phyloP scores from a whole-genome alignment of 2,113 vertebrate species.

The Rhinopomastus cyanomelas region DNA sequence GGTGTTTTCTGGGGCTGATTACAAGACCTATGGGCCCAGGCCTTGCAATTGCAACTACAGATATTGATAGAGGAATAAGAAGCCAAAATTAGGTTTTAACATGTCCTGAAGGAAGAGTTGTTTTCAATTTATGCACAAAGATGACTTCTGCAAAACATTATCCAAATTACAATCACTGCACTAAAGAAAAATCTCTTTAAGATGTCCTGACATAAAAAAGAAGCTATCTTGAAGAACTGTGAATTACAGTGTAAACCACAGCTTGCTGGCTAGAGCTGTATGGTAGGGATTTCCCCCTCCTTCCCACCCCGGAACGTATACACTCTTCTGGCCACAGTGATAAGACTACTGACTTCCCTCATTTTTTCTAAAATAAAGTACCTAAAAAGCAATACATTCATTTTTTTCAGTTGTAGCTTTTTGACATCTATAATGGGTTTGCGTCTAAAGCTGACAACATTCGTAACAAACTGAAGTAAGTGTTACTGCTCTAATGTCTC shows the following conservation, averaged over 20 bases:
- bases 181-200: slow-evolving; percentile 11
- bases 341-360: background rate
- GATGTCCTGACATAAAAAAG: background rate
- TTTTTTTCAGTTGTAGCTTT: slow-evolving; percentile 61
- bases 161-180: background rate
- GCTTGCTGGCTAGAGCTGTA: background rate
- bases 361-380: slow-evolving; percentile 48
- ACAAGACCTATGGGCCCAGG: background rate
- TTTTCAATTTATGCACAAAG: slow-evolving; percentile 58
- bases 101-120: background rate
- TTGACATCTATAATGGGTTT: slow-evolving; percentile 86
- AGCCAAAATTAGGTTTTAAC: background rate
- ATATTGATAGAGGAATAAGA: background rate
- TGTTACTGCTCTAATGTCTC: slow-evolving; percentile 80
- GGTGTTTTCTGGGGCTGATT: slow-evolving; percentile 11
- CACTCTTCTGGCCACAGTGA: background rate
- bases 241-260: background rate
- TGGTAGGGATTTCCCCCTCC: background rate
- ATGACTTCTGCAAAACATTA: background rate
- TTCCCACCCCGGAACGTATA: background rate
- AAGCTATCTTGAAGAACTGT: background rate
- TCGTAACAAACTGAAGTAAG: slow-evolving; percentile 78
- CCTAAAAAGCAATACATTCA: slow-evolving; percentile 19
- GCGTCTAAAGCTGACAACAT: slow-evolving; percentile 82
- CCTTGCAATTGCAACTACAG: background rate